These are phyloP conservation scores for Gortyna flavago DNA, from an alignment of 2,888 invertebrate genomes.

Conservation along the genomic window DNA sequence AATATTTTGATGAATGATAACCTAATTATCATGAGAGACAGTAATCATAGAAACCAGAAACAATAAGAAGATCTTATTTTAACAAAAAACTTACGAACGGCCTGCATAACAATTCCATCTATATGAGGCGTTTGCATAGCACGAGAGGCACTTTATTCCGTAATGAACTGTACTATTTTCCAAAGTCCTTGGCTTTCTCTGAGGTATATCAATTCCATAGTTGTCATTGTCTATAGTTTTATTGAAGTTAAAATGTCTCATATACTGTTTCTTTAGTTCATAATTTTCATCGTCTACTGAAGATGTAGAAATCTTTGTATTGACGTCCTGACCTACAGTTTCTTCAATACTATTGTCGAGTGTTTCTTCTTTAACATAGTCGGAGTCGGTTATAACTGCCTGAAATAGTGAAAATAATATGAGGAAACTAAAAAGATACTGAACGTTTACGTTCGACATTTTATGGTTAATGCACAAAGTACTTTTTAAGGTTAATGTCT, in stretches of 20 bases:
- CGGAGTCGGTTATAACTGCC: slow-evolving; percentile 64
- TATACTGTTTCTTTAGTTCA: slow-evolving; percentile 66
- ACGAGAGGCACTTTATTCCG: slow-evolving; percentile 72
- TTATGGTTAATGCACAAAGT: slow-evolving; percentile 38
- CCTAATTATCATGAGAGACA: not conserved
- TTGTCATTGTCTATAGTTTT: slow-evolving; percentile 55
- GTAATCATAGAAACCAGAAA: not conserved
- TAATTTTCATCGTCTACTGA: slow-evolving; percentile 67
- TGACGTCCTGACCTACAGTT: slow-evolving; percentile 63
- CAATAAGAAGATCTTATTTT: not conserved
- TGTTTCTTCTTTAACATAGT: slow-evolving; percentile 69
- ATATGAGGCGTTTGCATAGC: slow-evolving; percentile 69
- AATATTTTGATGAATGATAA: not conserved
- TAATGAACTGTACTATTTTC: slow-evolving; percentile 29
- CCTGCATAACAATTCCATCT: slow-evolving; percentile 73
- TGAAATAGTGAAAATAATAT: slow-evolving; percentile 72
- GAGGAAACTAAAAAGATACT: slow-evolving; percentile 68
- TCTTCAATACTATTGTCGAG: slow-evolving; percentile 67
- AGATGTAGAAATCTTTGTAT: slow-evolving; percentile 66
- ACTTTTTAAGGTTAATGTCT: not conserved
- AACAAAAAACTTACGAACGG: slow-evolving; percentile 68
- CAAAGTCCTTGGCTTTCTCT: slow-evolving; percentile 64
- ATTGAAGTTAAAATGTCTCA: slow-evolving; percentile 66
- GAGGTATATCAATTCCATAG: slow-evolving; percentile 57
- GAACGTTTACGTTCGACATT: slow-evolving; percentile 65